These are phyloP conservation scores for Yasuhikotakia modesta DNA, from an alignment of 2,797 vertebrate genomes.

Conservation along the genomic window DNA sequence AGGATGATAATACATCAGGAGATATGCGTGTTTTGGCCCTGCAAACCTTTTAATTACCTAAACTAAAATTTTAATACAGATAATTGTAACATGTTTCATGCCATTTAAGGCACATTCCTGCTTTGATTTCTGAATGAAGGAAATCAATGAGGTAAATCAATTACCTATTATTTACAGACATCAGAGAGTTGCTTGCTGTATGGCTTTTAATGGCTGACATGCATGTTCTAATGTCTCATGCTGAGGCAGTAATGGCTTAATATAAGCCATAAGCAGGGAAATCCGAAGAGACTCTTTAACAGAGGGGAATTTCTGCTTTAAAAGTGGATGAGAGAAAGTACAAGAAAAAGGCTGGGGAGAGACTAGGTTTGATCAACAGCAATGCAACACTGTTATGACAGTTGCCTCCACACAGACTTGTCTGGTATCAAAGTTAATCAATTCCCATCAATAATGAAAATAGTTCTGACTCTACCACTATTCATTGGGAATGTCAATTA, in stretches of 20 bases:
- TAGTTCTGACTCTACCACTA: constrained; percentile 21
- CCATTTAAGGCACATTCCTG: not conserved
- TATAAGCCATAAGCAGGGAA: not conserved
- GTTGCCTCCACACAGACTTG: constrained; percentile 4
- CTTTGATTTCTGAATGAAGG: not conserved
- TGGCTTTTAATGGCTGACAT: not conserved
- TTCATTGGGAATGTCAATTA: constrained; percentile 44
- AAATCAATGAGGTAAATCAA: not conserved
- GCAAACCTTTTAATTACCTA: too few species aligned
- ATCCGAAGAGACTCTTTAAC: not conserved
- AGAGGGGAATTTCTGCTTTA: not conserved
- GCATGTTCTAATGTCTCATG: not conserved
- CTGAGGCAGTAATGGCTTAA: not conserved
- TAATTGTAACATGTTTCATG: not conserved
- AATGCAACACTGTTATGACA: not conserved
- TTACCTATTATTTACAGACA: not conserved
- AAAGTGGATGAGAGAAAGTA: not conserved
- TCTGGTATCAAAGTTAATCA: constrained; percentile 48
- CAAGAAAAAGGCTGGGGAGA: not conserved
- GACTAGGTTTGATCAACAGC: constrained; percentile 9
- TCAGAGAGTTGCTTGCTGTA: not conserved
- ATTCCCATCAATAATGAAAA: constrained; percentile 52
- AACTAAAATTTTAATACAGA: not conserved
- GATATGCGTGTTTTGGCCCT: too few species aligned
- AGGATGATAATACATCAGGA: too few species aligned